Base-by-base conservation (phyloP, 2,888 invertebrate species). In the Allacma fusca region DNA sequence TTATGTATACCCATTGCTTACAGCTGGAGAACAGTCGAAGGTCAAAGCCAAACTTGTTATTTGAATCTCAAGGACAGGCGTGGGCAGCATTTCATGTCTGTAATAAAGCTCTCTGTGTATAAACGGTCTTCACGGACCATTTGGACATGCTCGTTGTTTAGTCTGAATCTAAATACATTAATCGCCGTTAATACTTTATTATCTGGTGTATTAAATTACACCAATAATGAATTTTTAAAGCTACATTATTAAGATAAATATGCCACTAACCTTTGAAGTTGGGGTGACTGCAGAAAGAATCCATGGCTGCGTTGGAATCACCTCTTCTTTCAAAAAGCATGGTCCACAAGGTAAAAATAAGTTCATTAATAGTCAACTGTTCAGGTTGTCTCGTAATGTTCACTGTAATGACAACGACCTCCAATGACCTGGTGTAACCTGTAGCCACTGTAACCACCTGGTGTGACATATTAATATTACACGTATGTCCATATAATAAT, bases 351-450 rank as follows among this genome's bases (percentile, higher is more conserved):
- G 86, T 99, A 99, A 87, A 94, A 98, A n/a, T n/a, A 80, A 99
- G 98, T 0, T 99, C 99, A 86, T 99, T 98, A 76, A 99, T 99
- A 0, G 99, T 99, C 23, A 99, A 88, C 5, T n/a, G n/a, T n/a
- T n/a, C n/a, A n/a, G n/a, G 98, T 98, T 0, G 99, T 99, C 88
- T 99, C 99, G 99, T 99, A 84, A 99, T 99, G 86, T 99, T 99
- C 0, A 98, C 99, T 0, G 98, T 98, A 82, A 99, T 98, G 0
- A 99, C 97, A 64, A n/a, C n/a, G n/a, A n/a, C n/a, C n/a, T n/a
- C n/a, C n/a, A n/a, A n/a, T n/a, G n/a, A 96, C 95, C 86, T 87
- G 78, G 19, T 9, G 26, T 57, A 57, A n/a, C 1, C 13, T 29
- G 19, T 12, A 21, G 4, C 13, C n/a, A n/a, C n/a, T n/a, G n/a